These are phyloP conservation scores for Brienomyrus longianalis DNA, from an alignment of 2,113 vertebrate genomes.

Conservation along the genomic window DNA sequence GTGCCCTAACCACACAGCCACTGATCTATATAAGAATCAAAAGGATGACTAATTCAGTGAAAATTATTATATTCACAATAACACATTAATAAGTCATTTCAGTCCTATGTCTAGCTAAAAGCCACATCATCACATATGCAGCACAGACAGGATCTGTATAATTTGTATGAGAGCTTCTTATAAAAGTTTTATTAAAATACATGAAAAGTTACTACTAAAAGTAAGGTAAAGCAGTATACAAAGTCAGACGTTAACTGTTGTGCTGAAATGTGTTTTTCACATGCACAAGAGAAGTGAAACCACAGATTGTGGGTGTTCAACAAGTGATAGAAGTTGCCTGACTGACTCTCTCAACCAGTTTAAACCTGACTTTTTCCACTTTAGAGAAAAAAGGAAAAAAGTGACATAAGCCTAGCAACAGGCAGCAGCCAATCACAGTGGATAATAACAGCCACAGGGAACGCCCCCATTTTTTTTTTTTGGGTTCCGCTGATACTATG, in stretches of 20 bases:
- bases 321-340: slow-evolving; percentile 56
- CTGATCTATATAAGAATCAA: background rate
- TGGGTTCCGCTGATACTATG: slow-evolving; percentile 39
- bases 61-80: background rate
- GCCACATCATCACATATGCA: background rate
- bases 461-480: slow-evolving; percentile 47
- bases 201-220: slow-evolving; percentile 7
- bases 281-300: slow-evolving; percentile 39
- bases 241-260: background rate
- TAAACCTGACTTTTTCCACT: slow-evolving; percentile 63
- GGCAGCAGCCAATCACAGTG: slow-evolving; percentile 61
- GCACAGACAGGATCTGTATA: slow-evolving; percentile 13
- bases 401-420: slow-evolving; percentile 72
- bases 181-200: background rate
- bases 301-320: slow-evolving; percentile 57
- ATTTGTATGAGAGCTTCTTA: slow-evolving; percentile 27
- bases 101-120: background rate
- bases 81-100: background rate
- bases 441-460: slow-evolving; percentile 67
- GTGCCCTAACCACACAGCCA: background rate
- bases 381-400: slow-evolving; percentile 54
- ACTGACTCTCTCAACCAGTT: slow-evolving; percentile 54
- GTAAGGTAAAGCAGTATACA: background rate
- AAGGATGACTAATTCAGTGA: background rate
- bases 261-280: slow-evolving; percentile 39